phyloP scores from a whole-genome alignment of 2,113 vertebrate genomes.

The Camelus dromedarius region DNA sequence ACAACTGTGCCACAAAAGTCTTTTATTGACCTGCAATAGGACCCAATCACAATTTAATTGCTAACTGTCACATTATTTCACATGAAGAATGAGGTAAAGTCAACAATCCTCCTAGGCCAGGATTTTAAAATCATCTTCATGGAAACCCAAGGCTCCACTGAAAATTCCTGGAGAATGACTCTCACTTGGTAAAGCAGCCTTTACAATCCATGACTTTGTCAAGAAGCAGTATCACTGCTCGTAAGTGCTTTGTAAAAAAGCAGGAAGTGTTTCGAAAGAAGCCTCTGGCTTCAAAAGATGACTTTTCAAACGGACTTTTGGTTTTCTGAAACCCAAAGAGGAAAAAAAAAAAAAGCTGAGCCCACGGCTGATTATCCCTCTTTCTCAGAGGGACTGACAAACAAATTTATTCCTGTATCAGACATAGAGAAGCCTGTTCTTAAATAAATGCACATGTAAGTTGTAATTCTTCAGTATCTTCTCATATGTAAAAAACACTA shows the following conservation, averaged over 20 bases:
- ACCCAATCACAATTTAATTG: background rate
- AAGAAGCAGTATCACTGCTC: background rate
- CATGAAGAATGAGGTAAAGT: background rate
- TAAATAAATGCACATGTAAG: background rate
- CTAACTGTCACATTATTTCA: background rate
- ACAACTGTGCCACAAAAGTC: background rate
- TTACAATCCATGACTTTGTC: conserved; percentile 2
- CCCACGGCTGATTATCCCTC: background rate
- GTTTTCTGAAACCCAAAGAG: background rate
- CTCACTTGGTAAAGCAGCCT: conserved; percentile 73
- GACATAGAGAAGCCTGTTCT: background rate
- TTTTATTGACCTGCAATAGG: background rate
- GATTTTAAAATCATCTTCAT: conserved; percentile 42
- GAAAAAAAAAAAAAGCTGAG: background rate
- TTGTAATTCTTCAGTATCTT: background rate
- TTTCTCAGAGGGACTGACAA: background rate
- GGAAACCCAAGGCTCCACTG: background rate
- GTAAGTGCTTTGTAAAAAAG: background rate
- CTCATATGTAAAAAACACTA: background rate
- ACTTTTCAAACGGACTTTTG: conserved; percentile 71
- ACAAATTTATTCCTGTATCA: background rate
- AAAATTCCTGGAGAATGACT: conserved; percentile 74
- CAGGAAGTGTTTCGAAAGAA: conserved; percentile 75
- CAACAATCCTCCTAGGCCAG: background rate
- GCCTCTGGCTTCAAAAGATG: conserved; percentile 29